Conservation (phyloP, 2,888 invertebrate genomes). For the Lasioglossum vierecki region DNA sequence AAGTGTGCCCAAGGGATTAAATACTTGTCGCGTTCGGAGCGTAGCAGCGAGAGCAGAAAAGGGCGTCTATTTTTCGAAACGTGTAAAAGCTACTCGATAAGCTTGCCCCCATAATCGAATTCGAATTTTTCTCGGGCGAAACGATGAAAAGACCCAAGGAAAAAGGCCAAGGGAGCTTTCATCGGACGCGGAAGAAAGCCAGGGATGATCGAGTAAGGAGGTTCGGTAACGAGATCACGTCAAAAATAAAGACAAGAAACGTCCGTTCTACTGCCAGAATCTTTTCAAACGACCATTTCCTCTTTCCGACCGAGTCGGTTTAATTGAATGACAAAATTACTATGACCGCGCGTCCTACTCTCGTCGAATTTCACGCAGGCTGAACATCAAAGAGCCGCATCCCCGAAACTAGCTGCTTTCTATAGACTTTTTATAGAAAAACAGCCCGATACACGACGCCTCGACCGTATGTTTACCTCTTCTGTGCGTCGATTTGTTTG, state of each 20-base stretch:
- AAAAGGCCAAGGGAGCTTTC: conserved; percentile 9
- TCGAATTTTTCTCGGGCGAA: conserved; percentile 25
- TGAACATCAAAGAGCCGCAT: background rate
- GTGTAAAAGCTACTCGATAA: conserved; percentile 21
- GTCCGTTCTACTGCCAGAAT: background rate
- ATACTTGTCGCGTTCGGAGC: background rate
- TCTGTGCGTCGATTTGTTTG: background rate
- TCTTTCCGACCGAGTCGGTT: conserved; percentile 10
- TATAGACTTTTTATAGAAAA: background rate
- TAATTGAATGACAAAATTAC: conserved; percentile 36
- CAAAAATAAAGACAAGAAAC: conserved; percentile 32
- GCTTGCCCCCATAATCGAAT: conserved; percentile 24
- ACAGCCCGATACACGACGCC: background rate
- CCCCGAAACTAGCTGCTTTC: background rate
- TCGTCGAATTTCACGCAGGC: background rate
- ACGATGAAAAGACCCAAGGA: background rate
- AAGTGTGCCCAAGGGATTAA: background rate
- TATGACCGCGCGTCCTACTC: background rate
- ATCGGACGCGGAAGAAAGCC: background rate
- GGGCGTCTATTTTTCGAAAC: conserved; percentile 22
- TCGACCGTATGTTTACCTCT: background rate
- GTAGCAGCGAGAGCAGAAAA: background rate
- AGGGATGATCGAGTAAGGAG: conserved; percentile 9
- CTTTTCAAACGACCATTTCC: background rate
- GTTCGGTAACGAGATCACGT: conserved; percentile 24